Conservation (phyloP, 2,797 vertebrate species). For the Carcharodon carcharias region DNA sequence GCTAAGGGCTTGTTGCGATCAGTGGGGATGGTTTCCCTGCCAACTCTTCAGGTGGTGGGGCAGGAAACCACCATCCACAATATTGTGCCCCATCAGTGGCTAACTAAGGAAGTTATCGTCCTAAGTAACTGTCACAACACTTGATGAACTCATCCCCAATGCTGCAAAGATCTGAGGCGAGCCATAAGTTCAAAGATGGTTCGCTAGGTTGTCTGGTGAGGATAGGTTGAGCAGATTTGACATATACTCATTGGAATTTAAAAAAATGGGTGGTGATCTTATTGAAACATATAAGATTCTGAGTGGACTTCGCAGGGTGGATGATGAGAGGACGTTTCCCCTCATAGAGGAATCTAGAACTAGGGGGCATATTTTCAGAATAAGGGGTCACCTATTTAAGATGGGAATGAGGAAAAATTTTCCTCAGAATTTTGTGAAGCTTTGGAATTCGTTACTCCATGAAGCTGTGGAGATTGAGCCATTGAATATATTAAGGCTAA, state of each 20-base stretch:
- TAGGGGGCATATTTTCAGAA: background rate
- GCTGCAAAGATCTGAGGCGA: background rate
- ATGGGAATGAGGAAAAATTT: background rate
- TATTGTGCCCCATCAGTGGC: background rate
- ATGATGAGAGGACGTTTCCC: background rate
- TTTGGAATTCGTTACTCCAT: background rate
- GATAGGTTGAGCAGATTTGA: background rate
- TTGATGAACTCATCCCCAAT: background rate
- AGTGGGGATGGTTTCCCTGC: too few relatives aligned
- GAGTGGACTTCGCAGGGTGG: background rate
- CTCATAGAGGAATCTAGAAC: background rate
- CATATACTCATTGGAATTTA: background rate
- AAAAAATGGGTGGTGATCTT: too few relatives aligned
- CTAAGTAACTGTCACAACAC: background rate
- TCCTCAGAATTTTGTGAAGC: background rate
- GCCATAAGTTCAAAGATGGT: background rate
- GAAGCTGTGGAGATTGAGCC: background rate
- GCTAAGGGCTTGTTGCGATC: too few relatives aligned
- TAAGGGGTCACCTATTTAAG: background rate
- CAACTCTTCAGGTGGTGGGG: too few relatives aligned
- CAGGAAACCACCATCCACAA: background rate
- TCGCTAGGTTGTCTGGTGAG: background rate
- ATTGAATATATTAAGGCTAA: background rate
- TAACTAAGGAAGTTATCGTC: background rate
- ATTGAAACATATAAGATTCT: background rate